Evolutionary conservation across 2,888 invertebrate species (phyloP).

Genomic region (Periphyllus acericola): DNA sequence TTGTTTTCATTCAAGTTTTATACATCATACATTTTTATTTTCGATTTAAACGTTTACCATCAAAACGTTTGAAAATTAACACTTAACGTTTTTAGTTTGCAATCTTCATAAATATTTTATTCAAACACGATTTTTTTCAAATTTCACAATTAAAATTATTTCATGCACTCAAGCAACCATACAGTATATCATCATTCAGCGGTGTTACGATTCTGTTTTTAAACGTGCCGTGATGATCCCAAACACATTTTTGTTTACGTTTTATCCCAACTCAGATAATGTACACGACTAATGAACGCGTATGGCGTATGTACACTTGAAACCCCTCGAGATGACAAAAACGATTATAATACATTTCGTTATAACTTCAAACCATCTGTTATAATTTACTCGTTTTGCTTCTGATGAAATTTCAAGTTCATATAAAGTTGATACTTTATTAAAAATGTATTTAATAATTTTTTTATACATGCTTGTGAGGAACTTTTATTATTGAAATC

Average conservation of each 20-base stretch:
- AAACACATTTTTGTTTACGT: constrained; percentile 47
- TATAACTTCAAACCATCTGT: constrained; percentile 10
- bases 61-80: not conserved
- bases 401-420: not conserved
- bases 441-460: not conserved
- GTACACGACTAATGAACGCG: constrained; percentile 22
- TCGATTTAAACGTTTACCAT: not conserved
- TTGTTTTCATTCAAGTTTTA: no score
- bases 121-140: constrained; percentile 13
- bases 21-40: no score
- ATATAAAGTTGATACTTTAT: constrained; percentile 6
- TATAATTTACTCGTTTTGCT: not conserved
- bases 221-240: constrained; percentile 24
- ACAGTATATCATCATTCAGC: not conserved
- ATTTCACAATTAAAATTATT: not conserved
- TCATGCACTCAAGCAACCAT: not conserved
- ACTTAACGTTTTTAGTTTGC: not conserved
- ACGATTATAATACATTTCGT: constrained; percentile 39
- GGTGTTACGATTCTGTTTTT: constrained; percentile 14
- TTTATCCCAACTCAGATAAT: constrained; percentile 18
- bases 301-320: no score
- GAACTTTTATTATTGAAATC: not conserved
- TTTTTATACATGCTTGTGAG: not conserved
- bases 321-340: constrained; percentile 53
- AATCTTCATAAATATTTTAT: constrained; percentile 5